phyloP scores from a whole-genome alignment of 1,140 invertebrate species.

The Philotrypesis tridentata region DNA sequence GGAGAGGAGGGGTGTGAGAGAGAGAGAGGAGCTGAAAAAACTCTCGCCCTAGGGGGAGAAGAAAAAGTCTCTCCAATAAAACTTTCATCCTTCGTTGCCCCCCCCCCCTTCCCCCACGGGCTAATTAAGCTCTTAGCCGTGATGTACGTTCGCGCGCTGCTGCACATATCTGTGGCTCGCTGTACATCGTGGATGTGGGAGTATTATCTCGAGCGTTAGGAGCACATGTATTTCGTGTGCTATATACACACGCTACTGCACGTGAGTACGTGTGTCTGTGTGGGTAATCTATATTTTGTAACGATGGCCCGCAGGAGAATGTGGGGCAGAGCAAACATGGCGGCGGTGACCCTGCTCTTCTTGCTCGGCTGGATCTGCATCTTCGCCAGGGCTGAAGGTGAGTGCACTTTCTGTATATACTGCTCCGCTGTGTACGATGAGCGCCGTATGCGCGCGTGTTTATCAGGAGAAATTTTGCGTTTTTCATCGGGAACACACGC shows the following conservation, averaged over 20 bases:
- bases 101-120: too few relatives aligned
- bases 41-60: not conserved
- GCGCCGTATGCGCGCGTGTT: too few relatives aligned
- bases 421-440: too few relatives aligned
- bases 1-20: too few relatives aligned
- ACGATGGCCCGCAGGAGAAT: conserved; percentile 50
- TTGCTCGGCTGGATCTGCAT: conserved; percentile 54
- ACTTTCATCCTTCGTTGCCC: not conserved
- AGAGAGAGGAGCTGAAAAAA: not conserved
- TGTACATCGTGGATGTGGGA: too few relatives aligned
- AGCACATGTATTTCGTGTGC: not conserved
- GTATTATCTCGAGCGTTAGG: too few relatives aligned
- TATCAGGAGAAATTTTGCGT: too few relatives aligned
- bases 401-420: not conserved
- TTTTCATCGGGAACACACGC: too few relatives aligned
- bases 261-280: not conserved
- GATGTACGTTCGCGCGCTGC: too few relatives aligned
- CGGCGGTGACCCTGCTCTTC: conserved; percentile 59
- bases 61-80: not conserved
- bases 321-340: conserved; percentile 68
- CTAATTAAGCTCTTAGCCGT: too few relatives aligned
- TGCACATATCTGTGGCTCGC: too few relatives aligned
- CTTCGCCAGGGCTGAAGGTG: conserved; percentile 60
- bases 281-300: not conserved
- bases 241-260: too few relatives aligned